A percentile compares a stretch with the other conserved stretches of the same genome.
phyloP scores from a whole-genome alignment of 2,888 invertebrate species.

The Phorcus lineatus region DNA sequence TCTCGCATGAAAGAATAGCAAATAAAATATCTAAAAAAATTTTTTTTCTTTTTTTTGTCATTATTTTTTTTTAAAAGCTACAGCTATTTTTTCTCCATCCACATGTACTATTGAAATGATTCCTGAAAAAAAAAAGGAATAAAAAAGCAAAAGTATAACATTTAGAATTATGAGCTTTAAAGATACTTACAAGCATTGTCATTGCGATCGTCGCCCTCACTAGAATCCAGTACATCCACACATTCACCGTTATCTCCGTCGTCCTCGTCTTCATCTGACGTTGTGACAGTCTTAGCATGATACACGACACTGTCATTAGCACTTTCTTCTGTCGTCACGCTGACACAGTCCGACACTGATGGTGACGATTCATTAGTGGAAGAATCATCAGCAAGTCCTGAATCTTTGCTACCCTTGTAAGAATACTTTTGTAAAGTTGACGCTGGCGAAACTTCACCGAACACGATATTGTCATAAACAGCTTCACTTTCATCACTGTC shows the following conservation, averaged over 20 bases:
- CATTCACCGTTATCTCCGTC: not conserved
- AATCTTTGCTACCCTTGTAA: slow-evolving; percentile 35
- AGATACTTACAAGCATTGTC: slow-evolving; percentile 13
- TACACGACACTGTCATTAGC: not conserved
- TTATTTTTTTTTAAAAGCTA: too few species aligned
- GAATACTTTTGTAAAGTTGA: slow-evolving; percentile 1
- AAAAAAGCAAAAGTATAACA: too few species aligned
- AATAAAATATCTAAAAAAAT: too few species aligned
- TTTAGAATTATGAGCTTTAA: too few species aligned
- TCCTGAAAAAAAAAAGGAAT: too few species aligned
- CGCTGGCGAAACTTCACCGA: slow-evolving; percentile 3
- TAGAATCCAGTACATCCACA: not conserved
- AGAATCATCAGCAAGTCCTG: slow-evolving; percentile 31
- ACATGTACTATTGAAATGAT: too few species aligned
- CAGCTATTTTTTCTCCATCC: too few species aligned
- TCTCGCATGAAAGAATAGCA: too few species aligned
- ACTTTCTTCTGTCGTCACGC: not conserved
- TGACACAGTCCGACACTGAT: not conserved
- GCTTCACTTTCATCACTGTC: not conserved
- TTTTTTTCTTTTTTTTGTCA: too few species aligned
- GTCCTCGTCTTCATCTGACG: not conserved
- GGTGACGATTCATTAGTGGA: not conserved
- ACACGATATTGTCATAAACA: not conserved
- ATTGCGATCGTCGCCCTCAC: not conserved
- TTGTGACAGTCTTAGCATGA: not conserved